Conservation (phyloP, 1,140 invertebrate species). For the Trichogramma pretiosum region DNA sequence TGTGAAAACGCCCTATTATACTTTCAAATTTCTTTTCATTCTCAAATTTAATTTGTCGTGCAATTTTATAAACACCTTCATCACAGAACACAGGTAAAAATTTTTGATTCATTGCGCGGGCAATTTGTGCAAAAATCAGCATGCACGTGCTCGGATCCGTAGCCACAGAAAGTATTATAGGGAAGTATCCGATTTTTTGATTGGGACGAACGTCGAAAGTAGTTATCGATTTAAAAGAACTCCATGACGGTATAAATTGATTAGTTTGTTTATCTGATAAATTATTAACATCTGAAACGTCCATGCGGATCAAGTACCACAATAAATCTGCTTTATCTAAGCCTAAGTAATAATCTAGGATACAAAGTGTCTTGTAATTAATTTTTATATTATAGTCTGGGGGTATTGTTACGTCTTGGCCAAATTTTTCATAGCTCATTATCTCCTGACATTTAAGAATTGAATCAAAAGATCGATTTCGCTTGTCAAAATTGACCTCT, state of each 20-base stretch:
- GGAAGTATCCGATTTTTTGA: not conserved
- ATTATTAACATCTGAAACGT: not conserved
- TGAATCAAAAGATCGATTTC: not conserved
- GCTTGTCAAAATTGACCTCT: not conserved
- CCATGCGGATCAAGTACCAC: not conserved
- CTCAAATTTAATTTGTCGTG: not conserved
- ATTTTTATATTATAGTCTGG: not conserved
- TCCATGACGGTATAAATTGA: not conserved
- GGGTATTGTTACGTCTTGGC: not conserved
- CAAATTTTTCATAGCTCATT: not conserved
- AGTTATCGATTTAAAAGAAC: not conserved
- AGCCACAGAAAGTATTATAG: not conserved
- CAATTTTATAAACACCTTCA: not conserved
- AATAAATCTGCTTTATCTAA: not conserved
- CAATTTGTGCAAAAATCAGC: not conserved
- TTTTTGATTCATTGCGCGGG: not conserved
- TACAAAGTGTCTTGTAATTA: not conserved
- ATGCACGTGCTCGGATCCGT: not conserved
- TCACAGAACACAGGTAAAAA: not conserved
- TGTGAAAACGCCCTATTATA: not conserved
- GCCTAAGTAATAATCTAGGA: not conserved
- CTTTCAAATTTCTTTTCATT: not conserved
- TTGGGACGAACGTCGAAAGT: not conserved
- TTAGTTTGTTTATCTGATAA: not conserved
- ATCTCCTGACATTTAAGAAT: constrained; percentile 8